Conservation (phyloP, 2,113 vertebrate species). For the Tursiops truncatus region DNA sequence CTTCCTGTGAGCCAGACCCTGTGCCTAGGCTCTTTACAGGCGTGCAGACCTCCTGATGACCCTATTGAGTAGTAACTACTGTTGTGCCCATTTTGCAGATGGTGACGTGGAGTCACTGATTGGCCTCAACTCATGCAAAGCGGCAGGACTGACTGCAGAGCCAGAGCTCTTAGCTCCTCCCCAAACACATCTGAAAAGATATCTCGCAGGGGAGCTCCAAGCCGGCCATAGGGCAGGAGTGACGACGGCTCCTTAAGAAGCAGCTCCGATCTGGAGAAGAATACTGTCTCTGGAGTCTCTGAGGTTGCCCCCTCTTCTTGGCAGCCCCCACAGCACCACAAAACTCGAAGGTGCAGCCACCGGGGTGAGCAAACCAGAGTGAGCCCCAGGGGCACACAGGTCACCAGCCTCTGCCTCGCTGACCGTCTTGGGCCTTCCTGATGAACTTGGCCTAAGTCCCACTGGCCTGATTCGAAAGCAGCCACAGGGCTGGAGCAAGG, state of each 20-base stretch:
- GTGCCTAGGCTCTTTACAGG: neutral
- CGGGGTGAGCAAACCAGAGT: rapidly evolving
- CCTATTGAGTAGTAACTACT: neutral
- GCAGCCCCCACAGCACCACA: neutral
- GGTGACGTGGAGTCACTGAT: neutral
- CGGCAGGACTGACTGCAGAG: neutral
- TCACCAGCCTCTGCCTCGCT: neutral
- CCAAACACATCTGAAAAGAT: rapidly evolving
- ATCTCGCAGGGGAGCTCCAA: neutral
- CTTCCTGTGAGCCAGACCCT: neutral
- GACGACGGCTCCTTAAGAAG: neutral
- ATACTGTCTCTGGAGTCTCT: neutral
- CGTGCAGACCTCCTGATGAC: rapidly evolving
- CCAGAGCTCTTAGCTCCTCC: neutral
- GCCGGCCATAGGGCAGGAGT: neutral
- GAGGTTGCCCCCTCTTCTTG: neutral
- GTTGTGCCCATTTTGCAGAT: neutral
- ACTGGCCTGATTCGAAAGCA: neutral
- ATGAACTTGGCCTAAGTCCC: neutral
- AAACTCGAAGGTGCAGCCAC: neutral
- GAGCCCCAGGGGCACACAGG: neutral
- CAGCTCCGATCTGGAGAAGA: neutral
- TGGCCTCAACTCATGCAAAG: neutral
- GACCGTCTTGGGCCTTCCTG: neutral
- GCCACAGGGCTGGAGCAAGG: neutral